phyloP scores from a whole-genome alignment of 1,140 invertebrate genomes.

The Teleogryllus occipitalis region DNA sequence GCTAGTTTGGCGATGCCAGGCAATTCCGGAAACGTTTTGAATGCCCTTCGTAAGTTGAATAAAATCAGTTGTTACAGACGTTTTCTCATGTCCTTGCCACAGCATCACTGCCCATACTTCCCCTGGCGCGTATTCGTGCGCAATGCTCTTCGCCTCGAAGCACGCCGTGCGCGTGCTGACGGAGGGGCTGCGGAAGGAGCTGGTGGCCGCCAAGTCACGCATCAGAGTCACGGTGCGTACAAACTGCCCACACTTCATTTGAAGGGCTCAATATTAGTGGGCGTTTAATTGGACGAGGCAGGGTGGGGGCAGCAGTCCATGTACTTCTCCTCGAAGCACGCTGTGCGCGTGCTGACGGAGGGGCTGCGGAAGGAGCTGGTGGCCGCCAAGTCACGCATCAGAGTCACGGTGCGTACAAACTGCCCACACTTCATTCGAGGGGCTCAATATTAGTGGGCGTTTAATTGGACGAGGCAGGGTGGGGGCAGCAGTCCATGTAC shows the following conservation, averaged over 20 bases:
- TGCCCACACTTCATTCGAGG: no score
- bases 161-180: conserved; percentile 36
- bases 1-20: no score
- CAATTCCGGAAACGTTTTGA: no score
- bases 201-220: conserved; percentile 23
- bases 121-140: no score
- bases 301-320: conserved; percentile 23
- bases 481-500: conserved; percentile 40
- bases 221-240: conserved; percentile 12
- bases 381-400: conserved; percentile 32
- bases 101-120: no score
- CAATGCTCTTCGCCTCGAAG: conserved; percentile 37
- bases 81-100: no score
- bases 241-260: background rate
- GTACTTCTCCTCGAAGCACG: conserved; percentile 47
- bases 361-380: conserved; percentile 43
- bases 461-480: no score
- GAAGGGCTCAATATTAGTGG: no score
- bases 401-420: conserved; percentile 43
- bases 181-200: conserved; percentile 38
- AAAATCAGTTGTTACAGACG: no score
- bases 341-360: conserved; percentile 43
- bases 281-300: no score
- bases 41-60: no score
- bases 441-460: no score